Conservation (phyloP, 2,113 vertebrate species). For the Ranitomeya imitator region DNA sequence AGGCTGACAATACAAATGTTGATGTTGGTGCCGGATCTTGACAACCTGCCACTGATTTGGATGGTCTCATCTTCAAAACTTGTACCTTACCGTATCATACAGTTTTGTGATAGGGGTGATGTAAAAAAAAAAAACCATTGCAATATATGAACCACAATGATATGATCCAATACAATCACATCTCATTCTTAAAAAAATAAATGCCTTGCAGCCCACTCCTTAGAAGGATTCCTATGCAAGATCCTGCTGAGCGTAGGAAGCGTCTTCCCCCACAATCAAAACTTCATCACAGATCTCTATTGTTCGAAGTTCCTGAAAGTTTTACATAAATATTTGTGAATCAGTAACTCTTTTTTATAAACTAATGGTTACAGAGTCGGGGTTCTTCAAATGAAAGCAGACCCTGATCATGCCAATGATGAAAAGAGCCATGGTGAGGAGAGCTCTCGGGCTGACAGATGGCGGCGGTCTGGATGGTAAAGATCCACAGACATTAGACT, state of each 20-base stretch:
- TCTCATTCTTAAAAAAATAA: neutral
- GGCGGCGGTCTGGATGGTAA: neutral
- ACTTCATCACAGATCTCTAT: constrained; percentile 21
- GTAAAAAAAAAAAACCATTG: neutral
- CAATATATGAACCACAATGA: neutral
- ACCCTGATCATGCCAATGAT: constrained; percentile 69
- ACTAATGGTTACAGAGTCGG: neutral
- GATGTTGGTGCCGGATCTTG: neutral
- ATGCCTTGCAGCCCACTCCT: neutral
- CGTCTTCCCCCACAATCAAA: constrained; percentile 17
- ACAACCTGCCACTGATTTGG: neutral
- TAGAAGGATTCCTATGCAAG: neutral
- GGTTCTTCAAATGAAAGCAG: neutral
- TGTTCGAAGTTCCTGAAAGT: neutral
- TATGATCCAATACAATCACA: neutral
- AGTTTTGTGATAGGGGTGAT: neutral
- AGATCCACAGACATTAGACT: neutral
- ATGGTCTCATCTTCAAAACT: neutral
- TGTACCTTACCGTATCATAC: neutral
- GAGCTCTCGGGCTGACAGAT: constrained; percentile 57
- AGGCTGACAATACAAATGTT: no score
- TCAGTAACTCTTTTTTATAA: neutral
- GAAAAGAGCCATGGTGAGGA: constrained; percentile 72
- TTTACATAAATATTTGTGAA: neutral
- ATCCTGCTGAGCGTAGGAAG: constrained; percentile 4